Evolutionary conservation across 2,888 invertebrate species (phyloP), one percentile per base, ranked within the genome.

Genomic region (Hyles lineata): DNA sequence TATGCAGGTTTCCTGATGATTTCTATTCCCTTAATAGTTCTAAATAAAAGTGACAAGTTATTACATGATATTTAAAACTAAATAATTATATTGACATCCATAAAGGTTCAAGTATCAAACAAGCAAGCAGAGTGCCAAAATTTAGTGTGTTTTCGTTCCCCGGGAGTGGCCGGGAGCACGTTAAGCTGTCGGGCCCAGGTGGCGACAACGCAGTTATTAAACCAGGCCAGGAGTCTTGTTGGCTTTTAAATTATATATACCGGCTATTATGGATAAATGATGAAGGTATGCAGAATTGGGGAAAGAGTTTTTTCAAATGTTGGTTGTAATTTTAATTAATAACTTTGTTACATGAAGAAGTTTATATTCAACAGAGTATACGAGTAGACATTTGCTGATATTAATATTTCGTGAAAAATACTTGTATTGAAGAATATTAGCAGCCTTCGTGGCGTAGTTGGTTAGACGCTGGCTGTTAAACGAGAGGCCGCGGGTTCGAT

Each of bases 171-270:
- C 15, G 11, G 50, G 17, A 17, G 17, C 19, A 55, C 55, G 55
- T 55, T 55, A 55, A 55, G n/a, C 55, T n/a, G 55, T 55, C 55
- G 55, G 55, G 19, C 55, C 19, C 55, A 55, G 55, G 55, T 55
- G 55, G 17, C 55, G 55, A n/a, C n/a, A 8, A 6, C 15, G 55
- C 55, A 55, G 55, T 55, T 55, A 55, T 55, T 55, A 55, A 55
- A 55, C 55, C 6, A n/a, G n/a, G n/a, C n/a, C 55, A 55, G 55
- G n/a, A 55, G 55, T n/a, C 55, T 55, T 55, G 55, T 55, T 55
- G 55, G 55, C 55, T 55, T 55, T 43, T 43, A 43, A 43, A 43
- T 15, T 43, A 43, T 43, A 52, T 52, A 52, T 55, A 55, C 55
- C 7, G 7, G n/a, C 19, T 55, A 55, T 55, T n/a, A 55, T 0